Evolutionary conservation across 2,888 invertebrate genomes (phyloP).

Genomic region (Panorpa germanica): DNA sequence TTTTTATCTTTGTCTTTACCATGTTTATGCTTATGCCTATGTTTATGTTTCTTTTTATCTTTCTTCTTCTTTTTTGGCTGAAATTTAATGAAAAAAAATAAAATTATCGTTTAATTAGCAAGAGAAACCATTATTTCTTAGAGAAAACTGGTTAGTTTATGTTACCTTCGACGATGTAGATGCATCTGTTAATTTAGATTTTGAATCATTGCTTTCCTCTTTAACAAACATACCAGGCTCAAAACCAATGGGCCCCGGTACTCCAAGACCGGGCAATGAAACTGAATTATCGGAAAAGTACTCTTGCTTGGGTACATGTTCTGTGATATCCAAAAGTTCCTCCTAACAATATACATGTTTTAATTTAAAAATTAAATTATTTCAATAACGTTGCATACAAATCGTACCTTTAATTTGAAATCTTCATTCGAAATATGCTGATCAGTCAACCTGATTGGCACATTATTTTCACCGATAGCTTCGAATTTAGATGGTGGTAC

Average conservation of each 20-base stretch:
- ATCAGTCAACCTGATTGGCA: no score
- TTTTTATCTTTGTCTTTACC: slow-evolving; percentile 36
- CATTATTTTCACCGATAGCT: no score
- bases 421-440: no score
- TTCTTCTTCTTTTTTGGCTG: slow-evolving; percentile 55
- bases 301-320: no score
- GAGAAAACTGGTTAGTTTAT: no score
- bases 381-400: no score
- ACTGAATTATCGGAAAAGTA: slow-evolving; percentile 66
- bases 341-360: no score
- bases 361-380: no score
- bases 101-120: slow-evolving; percentile 9
- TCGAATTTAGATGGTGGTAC: no score
- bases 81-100: slow-evolving; percentile 15
- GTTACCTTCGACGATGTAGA: slow-evolving; percentile 26
- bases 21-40: slow-evolving; percentile 82
- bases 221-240: slow-evolving; percentile 69
- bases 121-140: no score
- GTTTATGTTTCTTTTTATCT: slow-evolving; percentile 68
- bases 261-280: slow-evolving; percentile 53
- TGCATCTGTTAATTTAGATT: slow-evolving; percentile 34
- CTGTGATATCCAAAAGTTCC: no score
- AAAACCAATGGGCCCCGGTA: slow-evolving; percentile 56
- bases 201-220: slow-evolving; percentile 24
- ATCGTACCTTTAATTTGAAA: no score